Evolutionary conservation across 2,797 vertebrate genomes (phyloP).

Genomic region (Chrysocyon brachyurus): DNA sequence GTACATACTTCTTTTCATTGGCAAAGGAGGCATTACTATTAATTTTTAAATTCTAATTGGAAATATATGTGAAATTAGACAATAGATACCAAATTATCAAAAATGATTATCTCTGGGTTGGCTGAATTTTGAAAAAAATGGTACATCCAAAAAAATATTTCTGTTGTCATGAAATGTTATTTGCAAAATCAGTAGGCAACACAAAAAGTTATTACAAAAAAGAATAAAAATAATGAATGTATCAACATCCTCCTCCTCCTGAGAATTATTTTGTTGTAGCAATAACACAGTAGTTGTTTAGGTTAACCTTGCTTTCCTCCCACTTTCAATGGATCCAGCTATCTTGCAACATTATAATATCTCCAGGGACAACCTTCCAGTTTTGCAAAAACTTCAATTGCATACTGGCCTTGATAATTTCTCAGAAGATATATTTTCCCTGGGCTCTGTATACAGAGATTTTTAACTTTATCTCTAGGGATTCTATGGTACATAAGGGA

Average conservation of each 20-base stretch:
- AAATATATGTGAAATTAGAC: neutral
- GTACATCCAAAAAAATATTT: neutral
- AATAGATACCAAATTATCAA: neutral
- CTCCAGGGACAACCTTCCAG: neutral
- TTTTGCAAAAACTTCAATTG: slow-evolving; percentile 34
- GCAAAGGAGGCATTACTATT: neutral
- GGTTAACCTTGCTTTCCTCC: neutral
- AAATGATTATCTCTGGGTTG: slow-evolving; percentile 33
- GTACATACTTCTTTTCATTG: neutral
- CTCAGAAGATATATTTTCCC: neutral
- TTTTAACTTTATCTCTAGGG: neutral
- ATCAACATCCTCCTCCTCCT: neutral
- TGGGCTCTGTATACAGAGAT: neutral
- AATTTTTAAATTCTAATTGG: slow-evolving; percentile 26
- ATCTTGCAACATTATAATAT: neutral
- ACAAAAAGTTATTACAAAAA: neutral
- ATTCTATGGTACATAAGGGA: neutral
- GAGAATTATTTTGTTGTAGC: slow-evolving; percentile 5
- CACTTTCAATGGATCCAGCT: neutral
- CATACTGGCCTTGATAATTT: slow-evolving; percentile 2
- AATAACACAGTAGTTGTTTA: slow-evolving; percentile 20
- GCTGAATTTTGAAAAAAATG: neutral
- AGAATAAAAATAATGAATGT: neutral
- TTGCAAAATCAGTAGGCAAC: neutral
- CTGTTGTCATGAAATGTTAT: slow-evolving; percentile 35